Evolutionary conservation across 2,797 vertebrate species (phyloP).

Genomic region (Gymnopithys bicolor): DNA sequence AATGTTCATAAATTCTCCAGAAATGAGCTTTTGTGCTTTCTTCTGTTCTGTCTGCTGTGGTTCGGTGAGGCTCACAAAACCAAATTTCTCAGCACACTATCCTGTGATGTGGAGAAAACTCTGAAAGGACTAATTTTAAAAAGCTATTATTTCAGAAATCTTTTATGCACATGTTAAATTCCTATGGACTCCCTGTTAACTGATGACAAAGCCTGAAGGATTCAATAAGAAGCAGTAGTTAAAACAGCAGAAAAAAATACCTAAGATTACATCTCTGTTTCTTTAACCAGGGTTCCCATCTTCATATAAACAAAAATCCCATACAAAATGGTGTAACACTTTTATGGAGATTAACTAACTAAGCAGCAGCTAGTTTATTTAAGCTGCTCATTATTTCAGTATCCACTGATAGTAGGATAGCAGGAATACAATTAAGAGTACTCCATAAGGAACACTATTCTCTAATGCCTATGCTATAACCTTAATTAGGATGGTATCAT

Average conservation of each 20-base stretch:
- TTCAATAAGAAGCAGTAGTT: background rate
- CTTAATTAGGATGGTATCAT: background rate
- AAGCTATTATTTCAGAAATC: background rate
- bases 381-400: background rate
- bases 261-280: background rate
- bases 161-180: background rate
- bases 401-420: background rate
- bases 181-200: background rate
- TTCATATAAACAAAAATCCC: background rate
- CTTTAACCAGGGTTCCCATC: background rate
- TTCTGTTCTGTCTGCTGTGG: background rate
- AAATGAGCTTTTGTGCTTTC: background rate
- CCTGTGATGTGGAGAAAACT: background rate
- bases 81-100: background rate
- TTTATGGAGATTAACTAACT: background rate
- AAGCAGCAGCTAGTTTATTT: background rate
- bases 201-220: background rate
- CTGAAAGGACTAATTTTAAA: background rate
- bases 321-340: background rate
- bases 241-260: background rate
- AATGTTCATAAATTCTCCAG: background rate
- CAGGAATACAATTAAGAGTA: background rate
- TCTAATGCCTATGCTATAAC: background rate
- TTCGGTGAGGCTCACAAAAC: background rate
- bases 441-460: background rate